Evolutionary conservation across 1,140 invertebrate genomes (phyloP), one percentile per base, ranked within the genome.

Genomic region (Drosophila nigromelanica): DNA sequence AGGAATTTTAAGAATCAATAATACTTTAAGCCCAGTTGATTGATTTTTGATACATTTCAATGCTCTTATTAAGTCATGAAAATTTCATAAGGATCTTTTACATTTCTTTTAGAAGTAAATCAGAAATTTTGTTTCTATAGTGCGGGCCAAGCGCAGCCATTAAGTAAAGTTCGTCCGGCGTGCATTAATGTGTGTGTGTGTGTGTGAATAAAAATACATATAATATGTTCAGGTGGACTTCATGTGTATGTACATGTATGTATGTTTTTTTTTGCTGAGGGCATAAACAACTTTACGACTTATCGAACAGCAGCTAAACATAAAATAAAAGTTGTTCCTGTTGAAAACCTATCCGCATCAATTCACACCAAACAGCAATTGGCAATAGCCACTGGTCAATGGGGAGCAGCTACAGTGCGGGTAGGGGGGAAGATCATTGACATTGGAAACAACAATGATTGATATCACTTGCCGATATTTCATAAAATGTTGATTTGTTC

Each of bases 401-500:
- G 1, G 51, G 7, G 12, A 4, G 11, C 50, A 50, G 15, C 14
- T 27, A 48, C 37, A 43, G 56, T 45, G 21, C 39, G 18, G 43
- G 0, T 3, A 45, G 45, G 24, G 6, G n/a, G 24, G 18, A 5
- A 4, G 24, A 4, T 4, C 35, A 39, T 24, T 12, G 59, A 18
- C 40, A 48, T 4, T 37, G 40, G 62, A 30, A 56, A 50, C 27
- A 63, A 66, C 66, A 51, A 71, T 89, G 83, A 89, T 89, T 89
- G 79, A 89, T 89, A 82, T 73, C 76, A 72, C 80, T 83, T 89
- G 83, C 89, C 83, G 82, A 89, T 89, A 89, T 82, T 83, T 81
- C 79, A 87, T 87, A 89, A 83, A 89, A 87, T 79, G 73, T 89
- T 83, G 76, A 89, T 89, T 89, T 89, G 79, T 89, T 80, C 63